Percentiles rank a stretch among this genome's conserved stretches.
phyloP scores from a whole-genome alignment of 2,888 invertebrate species.

The Dolomedes plantarius region DNA sequence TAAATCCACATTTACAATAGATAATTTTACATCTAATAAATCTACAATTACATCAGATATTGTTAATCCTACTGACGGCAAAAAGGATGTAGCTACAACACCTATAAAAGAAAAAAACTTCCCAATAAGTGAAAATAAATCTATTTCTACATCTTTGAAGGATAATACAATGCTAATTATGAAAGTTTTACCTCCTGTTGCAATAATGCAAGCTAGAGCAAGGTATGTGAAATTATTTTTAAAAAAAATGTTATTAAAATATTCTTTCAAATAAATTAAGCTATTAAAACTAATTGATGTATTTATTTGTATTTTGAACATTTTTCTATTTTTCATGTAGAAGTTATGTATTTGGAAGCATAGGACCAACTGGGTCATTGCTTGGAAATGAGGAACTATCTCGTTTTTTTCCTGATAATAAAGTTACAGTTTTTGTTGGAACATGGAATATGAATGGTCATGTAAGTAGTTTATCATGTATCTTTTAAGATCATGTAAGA shows the following conservation, averaged over 20 bases:
- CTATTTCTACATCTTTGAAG: constrained; percentile 7
- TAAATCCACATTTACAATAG: not conserved
- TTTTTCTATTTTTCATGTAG: constrained; percentile 23
- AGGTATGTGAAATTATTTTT: constrained; percentile 23
- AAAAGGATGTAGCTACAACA: not conserved
- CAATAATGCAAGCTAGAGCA: constrained; percentile 39
- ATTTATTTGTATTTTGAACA: no score
- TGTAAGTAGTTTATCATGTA: constrained; percentile 81
- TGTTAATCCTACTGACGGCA: not conserved
- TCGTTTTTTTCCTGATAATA: constrained; percentile 89
- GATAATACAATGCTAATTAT: not conserved
- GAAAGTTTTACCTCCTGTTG: constrained; percentile 39
- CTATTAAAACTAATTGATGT: no score
- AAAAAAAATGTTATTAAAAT: no score
- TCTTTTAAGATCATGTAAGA: not conserved
- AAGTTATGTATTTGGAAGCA: constrained; percentile 71
- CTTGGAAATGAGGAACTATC: constrained; percentile 83
- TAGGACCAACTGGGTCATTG: constrained; percentile 66
- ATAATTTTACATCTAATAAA: not conserved
- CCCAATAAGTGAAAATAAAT: not conserved
- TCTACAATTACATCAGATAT: not conserved
- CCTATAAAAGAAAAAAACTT: not conserved
- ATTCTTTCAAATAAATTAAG: not conserved
- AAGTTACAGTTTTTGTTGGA: constrained; percentile 91
- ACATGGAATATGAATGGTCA: constrained; percentile 99